phyloP scores from a whole-genome alignment of 1,140 invertebrate species.

The Octopus bimaculoides region DNA sequence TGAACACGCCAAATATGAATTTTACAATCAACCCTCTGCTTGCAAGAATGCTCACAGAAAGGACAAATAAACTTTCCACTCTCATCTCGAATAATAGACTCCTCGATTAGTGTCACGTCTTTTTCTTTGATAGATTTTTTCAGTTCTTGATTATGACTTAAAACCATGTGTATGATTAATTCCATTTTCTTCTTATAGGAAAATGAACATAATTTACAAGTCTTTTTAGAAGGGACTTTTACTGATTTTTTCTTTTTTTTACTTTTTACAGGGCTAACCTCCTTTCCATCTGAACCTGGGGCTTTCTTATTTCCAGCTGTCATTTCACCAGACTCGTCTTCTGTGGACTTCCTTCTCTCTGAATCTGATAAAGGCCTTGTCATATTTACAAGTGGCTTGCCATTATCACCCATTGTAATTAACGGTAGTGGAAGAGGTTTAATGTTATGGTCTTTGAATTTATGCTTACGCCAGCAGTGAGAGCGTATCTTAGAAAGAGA shows the following conservation, averaged over 20 bases:
- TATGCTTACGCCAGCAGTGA: neutral
- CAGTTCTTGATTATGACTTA: neutral
- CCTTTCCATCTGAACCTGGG: neutral
- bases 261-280: neutral
- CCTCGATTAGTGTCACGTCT: neutral
- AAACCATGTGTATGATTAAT: neutral
- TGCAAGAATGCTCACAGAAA: neutral
- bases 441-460: neutral
- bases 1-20: neutral
- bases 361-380: neutral
- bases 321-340: neutral
- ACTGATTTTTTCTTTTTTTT: neutral
- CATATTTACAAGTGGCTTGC: neutral
- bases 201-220: neutral
- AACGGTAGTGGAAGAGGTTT: neutral
- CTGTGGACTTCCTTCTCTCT: neutral
- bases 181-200: neutral
- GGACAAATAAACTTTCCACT: neutral
- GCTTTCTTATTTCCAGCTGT: neutral
- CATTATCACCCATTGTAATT: neutral
- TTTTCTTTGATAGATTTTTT: neutral
- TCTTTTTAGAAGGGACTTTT: neutral
- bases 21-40: neutral
- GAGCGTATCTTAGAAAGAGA: neutral
- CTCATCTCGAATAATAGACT: neutral